Conservation (phyloP, 2,113 vertebrate genomes). For the Hassar affinis region DNA sequence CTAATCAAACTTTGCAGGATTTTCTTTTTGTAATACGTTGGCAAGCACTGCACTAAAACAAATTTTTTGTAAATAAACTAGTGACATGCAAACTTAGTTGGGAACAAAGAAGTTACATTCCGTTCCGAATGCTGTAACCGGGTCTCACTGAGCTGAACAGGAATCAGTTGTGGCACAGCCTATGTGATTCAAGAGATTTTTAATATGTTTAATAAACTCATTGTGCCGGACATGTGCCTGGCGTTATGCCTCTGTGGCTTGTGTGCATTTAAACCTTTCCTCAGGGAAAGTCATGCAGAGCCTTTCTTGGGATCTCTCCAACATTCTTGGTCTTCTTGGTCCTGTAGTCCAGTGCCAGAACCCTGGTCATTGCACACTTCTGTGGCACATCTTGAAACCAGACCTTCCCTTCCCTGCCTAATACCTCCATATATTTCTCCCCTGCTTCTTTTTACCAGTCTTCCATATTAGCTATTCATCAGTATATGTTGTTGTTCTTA, state of each 20-base stretch:
- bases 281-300: conserved; percentile 43
- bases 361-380: conserved; percentile 6
- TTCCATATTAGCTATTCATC: background rate
- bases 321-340: conserved; percentile 46
- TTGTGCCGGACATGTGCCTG: conserved; percentile 24
- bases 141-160: background rate
- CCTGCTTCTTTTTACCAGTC: background rate
- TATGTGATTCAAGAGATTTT: background rate
- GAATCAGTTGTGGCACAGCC: background rate
- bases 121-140: background rate
- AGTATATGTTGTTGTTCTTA: background rate
- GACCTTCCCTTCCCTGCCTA: background rate
- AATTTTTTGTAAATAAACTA: conserved; percentile 3
- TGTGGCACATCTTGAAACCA: conserved; percentile 39
- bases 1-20: background rate
- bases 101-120: background rate
- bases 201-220: background rate
- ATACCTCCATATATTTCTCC: background rate
- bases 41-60: conserved; percentile 1
- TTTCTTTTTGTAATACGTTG: background rate
- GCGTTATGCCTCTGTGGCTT: conserved; percentile 18
- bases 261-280: conserved; percentile 36
- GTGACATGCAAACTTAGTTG: conserved; percentile 7
- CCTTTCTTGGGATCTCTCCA: conserved; percentile 29
- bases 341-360: conserved; percentile 21